Conservation (phyloP, 1,140 invertebrate species). For the Solen grandis region DNA sequence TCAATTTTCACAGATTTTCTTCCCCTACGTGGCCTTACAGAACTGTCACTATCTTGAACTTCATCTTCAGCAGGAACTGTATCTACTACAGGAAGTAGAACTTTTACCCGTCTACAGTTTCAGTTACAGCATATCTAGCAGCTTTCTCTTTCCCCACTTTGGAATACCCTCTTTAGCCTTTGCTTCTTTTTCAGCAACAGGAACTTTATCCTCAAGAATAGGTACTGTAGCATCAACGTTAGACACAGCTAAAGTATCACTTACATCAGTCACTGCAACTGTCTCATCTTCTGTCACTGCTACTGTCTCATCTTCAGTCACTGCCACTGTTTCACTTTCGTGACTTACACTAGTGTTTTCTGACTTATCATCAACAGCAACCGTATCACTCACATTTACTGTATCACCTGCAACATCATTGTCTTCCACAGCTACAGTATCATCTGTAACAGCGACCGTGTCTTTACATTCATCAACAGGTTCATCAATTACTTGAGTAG, state of each 20-base stretch:
- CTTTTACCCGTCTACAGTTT: too few species aligned
- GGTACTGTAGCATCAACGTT: not conserved
- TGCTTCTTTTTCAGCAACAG: not conserved
- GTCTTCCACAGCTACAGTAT: too few species aligned
- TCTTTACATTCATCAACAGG: not conserved
- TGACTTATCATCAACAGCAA: not conserved
- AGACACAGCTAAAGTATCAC: not conserved
- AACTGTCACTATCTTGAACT: too few species aligned
- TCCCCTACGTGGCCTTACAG: too few species aligned
- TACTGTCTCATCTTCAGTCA: constrained; percentile 12
- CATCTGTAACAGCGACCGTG: not conserved
- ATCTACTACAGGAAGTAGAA: too few species aligned
- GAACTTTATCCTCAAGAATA: not conserved
- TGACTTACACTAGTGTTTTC: not conserved
- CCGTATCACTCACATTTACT: too few species aligned
- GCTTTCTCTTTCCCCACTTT: too few species aligned
- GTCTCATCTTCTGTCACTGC: not conserved
- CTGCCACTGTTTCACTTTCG: constrained; percentile 2
- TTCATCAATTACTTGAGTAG: constrained; percentile 46
- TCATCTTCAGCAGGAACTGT: too few species aligned
- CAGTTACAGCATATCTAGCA: too few species aligned
- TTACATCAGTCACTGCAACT: not conserved
- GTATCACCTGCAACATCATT: too few species aligned
- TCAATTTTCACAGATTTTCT: too few species aligned
- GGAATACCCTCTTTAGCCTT: not conserved